Conservation (phyloP, 2,888 invertebrate genomes). For the Tridacna gigas region DNA sequence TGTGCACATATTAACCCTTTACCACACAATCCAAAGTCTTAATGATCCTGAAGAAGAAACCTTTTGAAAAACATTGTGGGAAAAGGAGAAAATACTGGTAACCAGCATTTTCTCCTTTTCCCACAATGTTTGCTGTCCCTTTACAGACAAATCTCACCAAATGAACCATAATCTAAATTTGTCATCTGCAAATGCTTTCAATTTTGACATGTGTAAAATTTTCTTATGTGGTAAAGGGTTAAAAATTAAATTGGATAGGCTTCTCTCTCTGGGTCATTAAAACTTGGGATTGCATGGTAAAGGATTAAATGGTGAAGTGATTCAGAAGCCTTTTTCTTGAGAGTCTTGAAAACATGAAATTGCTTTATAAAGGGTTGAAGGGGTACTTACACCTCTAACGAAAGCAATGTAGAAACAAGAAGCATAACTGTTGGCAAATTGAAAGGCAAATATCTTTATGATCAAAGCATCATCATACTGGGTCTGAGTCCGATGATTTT, state of each 20-base stretch:
- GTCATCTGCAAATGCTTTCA: no score
- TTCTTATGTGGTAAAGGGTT: not conserved
- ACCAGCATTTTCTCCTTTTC: not conserved
- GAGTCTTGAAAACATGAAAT: not conserved
- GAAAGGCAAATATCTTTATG: constrained; percentile 86
- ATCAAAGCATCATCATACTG: constrained; percentile 85
- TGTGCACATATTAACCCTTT: no score
- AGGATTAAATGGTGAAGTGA: no score
- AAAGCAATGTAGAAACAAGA: constrained; percentile 86
- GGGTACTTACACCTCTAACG: constrained; percentile 82
- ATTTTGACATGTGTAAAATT: not conserved
- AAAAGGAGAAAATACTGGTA: not conserved
- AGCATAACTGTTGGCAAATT: constrained; percentile 85
- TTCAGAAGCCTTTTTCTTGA: not conserved
- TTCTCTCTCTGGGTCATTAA: no score
- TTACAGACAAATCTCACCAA: no score
- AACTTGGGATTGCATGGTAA: no score
- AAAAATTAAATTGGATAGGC: no score
- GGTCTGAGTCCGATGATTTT: constrained; percentile 86
- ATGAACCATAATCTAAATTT: no score
- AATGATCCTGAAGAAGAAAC: no score
- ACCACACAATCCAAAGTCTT: no score
- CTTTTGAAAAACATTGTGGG: not conserved
- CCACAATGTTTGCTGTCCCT: no score
- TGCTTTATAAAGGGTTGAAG: not conserved